Percentiles rank a stretch among this genome's conserved stretches.
These are phyloP conservation scores for Cherax destructor DNA, from an alignment of 1,140 invertebrate species.

Conservation along the genomic window DNA sequence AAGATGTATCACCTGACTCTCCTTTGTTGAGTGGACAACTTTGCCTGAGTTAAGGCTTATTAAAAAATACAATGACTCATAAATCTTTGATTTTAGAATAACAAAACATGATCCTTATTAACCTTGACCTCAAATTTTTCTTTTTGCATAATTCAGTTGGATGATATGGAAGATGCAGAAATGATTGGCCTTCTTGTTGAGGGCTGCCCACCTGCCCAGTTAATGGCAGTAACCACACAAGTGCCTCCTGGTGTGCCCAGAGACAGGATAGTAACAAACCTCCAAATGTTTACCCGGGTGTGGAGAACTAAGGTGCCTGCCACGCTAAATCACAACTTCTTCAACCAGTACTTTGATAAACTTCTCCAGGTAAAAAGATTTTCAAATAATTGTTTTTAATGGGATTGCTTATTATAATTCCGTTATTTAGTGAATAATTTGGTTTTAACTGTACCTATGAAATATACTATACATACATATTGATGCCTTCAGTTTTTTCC, in stretches of 20 bases:
- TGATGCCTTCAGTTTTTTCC: too few species aligned
- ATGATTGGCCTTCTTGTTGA: slow-evolving; percentile 87
- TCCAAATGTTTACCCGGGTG: slow-evolving; percentile 91
- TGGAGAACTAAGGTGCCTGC: slow-evolving; percentile 83
- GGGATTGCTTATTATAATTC: too few species aligned
- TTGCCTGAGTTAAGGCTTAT: too few species aligned
- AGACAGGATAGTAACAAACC: slow-evolving; percentile 76
- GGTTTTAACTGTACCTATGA: too few species aligned
- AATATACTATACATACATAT: too few species aligned
- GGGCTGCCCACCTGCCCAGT: slow-evolving; percentile 84
- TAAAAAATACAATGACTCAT: too few species aligned
- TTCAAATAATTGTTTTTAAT: too few species aligned
- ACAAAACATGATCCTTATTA: not conserved
- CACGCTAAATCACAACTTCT: slow-evolving; percentile 73
- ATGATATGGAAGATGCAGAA: slow-evolving; percentile 91
- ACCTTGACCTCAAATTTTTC: not conserved
- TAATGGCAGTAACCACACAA: slow-evolving; percentile 90
- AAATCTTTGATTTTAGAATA: too few species aligned
- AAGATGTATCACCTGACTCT: too few species aligned
- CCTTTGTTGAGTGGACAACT: too few species aligned
- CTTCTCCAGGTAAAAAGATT: slow-evolving; percentile 79
- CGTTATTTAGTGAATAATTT: too few species aligned
- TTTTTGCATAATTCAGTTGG: slow-evolving; percentile 79
- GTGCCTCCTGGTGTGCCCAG: slow-evolving; percentile 82
- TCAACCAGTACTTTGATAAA: slow-evolving; percentile 80